Evolutionary conservation across 2,888 invertebrate species (phyloP), one percentile per base, ranked within the genome.

Genomic region (Lasioglossum morio): DNA sequence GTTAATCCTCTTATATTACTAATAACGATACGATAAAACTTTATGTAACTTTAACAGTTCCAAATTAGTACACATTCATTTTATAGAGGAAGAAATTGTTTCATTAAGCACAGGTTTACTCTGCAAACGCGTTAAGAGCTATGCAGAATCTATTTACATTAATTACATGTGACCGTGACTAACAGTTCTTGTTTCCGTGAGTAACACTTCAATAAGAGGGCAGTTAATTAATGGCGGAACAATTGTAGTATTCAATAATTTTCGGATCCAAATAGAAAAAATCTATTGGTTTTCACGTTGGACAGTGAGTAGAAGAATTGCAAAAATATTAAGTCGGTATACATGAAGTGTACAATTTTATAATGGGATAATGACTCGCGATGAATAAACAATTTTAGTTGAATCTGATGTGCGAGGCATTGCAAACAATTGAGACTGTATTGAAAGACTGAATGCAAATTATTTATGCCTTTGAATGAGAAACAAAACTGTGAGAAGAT

Each of bases 111-210:
- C 12, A 57, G 0, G 4, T 57, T 57, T 27, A n/a, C 57, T 57
- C n/a, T n/a, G 0, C n/a, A 57, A n/a, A 12, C 3, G n/a, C n/a
- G 57, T 10, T 7, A n/a, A 23, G 57, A 57, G 12, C 57, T 57
- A n/a, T 12, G 12, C 60, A 60, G 60, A 60, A 60, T 60, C n/a
- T n/a, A 60, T 60, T 60, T 60, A 27, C 60, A 60, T 60, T 60
- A 60, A 60, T 60, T 60, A 60, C 14, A 16, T 14, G 27, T 27
- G 60, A 60, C 60, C 60, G 60, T 14, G 27, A 27, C 1, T 60
- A 60, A 60, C 60, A 60, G 27, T 60, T 60, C 60, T 60, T 27
- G 27, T 60, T 60, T 60, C 60, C 60, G 60, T 60, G 60, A 60
- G 27, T 27, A 60, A 60, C 60, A 60, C 4, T 16, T 60, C 27